phyloP scores from a whole-genome alignment of 2,113 vertebrate genomes.

The Erythrolamprus reginae region DNA sequence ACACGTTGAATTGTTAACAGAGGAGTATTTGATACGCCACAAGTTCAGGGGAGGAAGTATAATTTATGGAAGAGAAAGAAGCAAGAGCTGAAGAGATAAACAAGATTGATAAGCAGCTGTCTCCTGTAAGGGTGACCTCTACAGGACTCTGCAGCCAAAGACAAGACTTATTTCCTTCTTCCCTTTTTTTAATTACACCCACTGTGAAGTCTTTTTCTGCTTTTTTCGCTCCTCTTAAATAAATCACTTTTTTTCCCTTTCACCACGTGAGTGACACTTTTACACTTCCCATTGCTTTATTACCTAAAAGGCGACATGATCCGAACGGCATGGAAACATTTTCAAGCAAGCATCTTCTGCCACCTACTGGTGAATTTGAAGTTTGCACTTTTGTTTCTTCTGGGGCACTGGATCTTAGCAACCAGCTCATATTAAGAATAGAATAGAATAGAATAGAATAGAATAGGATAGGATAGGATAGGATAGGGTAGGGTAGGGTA shows the following conservation, averaged over 20 bases:
- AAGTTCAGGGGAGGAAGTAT: background rate
- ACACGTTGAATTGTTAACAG: background rate
- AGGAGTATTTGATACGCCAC: background rate
- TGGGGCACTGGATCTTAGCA: background rate
- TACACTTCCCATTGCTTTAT: background rate
- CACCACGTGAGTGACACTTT: background rate
- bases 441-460: background rate
- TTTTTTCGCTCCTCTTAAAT: background rate
- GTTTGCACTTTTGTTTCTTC: background rate
- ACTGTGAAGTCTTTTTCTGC: background rate
- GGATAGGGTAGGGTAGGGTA: too few relatives aligned
- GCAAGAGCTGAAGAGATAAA: background rate
- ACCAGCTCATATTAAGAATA: background rate
- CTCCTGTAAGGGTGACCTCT: background rate
- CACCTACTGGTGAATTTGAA: background rate
- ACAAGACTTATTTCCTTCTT: background rate
- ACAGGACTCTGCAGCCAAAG: background rate
- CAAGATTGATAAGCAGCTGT: background rate
- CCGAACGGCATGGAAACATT: background rate
- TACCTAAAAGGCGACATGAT: background rate
- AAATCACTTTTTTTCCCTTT: background rate
- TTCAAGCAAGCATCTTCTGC: background rate
- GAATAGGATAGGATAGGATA: too few relatives aligned
- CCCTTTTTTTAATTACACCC: background rate
- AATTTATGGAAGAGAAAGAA: background rate